Conservation (phyloP, 2,113 vertebrate genomes). For the Syngnathoides biaculeatus region DNA sequence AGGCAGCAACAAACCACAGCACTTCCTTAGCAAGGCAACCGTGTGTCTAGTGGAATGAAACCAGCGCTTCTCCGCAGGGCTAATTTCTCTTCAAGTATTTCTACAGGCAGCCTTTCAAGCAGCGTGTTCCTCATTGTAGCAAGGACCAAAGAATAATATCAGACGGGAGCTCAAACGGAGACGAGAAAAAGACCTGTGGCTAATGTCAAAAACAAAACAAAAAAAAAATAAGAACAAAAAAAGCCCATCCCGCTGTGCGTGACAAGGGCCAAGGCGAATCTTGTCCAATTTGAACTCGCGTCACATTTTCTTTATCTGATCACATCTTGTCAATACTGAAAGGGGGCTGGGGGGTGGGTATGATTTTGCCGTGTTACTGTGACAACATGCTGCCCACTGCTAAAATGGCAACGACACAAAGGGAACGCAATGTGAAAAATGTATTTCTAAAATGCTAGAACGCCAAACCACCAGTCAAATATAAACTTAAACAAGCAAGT, state of each 20-base stretch:
- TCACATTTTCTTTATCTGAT: constrained; percentile 5
- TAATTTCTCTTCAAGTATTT: constrained; percentile 26
- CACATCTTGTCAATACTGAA: neutral
- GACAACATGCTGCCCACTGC: neutral
- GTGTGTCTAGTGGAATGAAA: constrained; percentile 21
- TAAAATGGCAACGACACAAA: neutral
- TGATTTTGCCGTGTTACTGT: neutral
- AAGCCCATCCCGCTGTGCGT: neutral
- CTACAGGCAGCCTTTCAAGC: constrained; percentile 20
- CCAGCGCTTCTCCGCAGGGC: constrained; percentile 15
- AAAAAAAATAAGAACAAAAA: neutral
- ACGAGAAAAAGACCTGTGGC: constrained; percentile 33
- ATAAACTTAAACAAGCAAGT: neutral
- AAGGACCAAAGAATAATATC: constrained; percentile 14
- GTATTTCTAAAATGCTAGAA: neutral
- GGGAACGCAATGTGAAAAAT: neutral
- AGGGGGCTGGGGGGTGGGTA: neutral
- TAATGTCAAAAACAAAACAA: constrained; percentile 10
- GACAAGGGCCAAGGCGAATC: neutral
- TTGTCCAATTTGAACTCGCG: constrained; percentile 7
- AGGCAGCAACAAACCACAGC: constrained; percentile 5
- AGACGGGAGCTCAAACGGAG: constrained; percentile 23
- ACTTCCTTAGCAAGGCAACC: constrained; percentile 11
- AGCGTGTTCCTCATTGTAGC: neutral
- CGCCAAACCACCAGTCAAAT: neutral